Base-by-base conservation (phyloP, 2,113 vertebrate species). In the Galbula dea region DNA sequence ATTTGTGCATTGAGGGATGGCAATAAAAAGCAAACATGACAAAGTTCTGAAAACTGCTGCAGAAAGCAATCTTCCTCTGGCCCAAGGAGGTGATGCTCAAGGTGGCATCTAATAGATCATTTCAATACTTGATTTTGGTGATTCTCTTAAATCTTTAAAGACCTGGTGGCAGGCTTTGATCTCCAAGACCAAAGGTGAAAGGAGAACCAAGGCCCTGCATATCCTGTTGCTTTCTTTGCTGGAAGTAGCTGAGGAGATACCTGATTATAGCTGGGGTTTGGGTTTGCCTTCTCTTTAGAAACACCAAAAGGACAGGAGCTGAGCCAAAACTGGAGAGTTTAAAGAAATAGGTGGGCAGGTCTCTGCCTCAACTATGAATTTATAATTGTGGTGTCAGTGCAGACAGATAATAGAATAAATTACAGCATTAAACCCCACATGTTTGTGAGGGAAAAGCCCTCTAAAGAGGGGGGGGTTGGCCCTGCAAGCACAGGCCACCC, bases 111-210 rank as follows among this genome's bases (percentile, higher is more conserved):
- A 48, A 88, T 11, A 91, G 37, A 77, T 93, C 26, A 80, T 46
- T 80, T 77, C 63, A 61, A 3, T 88, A 83, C 89, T 89, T 89
- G 72, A 83, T 93, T 96, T 92, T 83, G 91, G 55, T 77, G 79
- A 54, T 87, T 89, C 82, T 83, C 59, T 77, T 59, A 91, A 88
- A 61, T 88, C 82, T 88, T 88, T 88, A 57, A 76, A 80, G 88
- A 88, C 46, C 67, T 88, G 63, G 51, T 30, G 12, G 67, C 41
- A 76, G 65, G 41, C 83, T 94, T 95, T 96, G 90, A 96, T 96
- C 90, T 89, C 49, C 51, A 51, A 83, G 79, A 91, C 82, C 83
- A 93, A 93, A 88, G 55, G 83, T 85, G 43, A 94, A 91, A 91
- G 63, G 72, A 74, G 83, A 48, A 66, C 54, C 37, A 76, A 86